These are phyloP conservation scores for Microctenopoma steveboyesi DNA, from an alignment of 2,797 vertebrate species.

Conservation along the genomic window DNA sequence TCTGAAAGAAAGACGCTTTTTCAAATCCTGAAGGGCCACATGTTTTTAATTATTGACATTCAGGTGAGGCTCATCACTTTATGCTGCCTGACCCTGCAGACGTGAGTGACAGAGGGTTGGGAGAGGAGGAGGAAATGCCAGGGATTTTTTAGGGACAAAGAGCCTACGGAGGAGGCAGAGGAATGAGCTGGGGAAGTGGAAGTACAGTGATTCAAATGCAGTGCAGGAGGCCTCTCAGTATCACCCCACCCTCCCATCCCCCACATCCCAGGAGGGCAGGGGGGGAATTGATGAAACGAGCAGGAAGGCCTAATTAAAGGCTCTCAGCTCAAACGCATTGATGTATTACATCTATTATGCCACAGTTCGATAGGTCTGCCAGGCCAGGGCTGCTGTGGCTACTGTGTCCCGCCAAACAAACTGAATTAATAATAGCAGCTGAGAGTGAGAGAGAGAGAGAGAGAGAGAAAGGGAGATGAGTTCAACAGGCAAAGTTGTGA, in stretches of 20 bases:
- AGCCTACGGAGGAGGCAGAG: conserved; percentile 54
- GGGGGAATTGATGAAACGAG: conserved; percentile 96
- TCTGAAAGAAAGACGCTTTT: conserved; percentile 40
- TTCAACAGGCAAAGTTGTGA: conserved; percentile 58
- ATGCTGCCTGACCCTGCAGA: conserved; percentile 62
- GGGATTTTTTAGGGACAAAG: conserved; percentile 67
- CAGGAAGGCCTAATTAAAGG: conserved; percentile 99
- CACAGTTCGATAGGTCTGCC: conserved; percentile 95
- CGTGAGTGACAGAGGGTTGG: conserved; percentile 59
- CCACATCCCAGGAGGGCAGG: conserved; percentile 85
- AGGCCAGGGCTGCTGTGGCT: conserved; percentile 87
- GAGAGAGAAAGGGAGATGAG: conserved; percentile 27
- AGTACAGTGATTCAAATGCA: conserved; percentile 88
- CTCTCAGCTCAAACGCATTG: conserved; percentile 99
- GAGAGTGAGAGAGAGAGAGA: conserved; percentile 40
- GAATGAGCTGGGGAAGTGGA: conserved; percentile 54
- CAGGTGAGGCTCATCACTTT: conserved; percentile 70
- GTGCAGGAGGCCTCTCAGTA: conserved; percentile 83
- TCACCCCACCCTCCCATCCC: conserved; percentile 78
- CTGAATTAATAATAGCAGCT: conserved; percentile 92
- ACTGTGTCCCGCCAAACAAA: conserved; percentile 93
- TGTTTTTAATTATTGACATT: conserved; percentile 75
- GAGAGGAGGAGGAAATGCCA: conserved; percentile 67
- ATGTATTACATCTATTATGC: conserved; percentile 99
- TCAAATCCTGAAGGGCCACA: conserved; percentile 50